Evolutionary conservation across 2,888 invertebrate species (phyloP).

Genomic region (Arenicola marina): DNA sequence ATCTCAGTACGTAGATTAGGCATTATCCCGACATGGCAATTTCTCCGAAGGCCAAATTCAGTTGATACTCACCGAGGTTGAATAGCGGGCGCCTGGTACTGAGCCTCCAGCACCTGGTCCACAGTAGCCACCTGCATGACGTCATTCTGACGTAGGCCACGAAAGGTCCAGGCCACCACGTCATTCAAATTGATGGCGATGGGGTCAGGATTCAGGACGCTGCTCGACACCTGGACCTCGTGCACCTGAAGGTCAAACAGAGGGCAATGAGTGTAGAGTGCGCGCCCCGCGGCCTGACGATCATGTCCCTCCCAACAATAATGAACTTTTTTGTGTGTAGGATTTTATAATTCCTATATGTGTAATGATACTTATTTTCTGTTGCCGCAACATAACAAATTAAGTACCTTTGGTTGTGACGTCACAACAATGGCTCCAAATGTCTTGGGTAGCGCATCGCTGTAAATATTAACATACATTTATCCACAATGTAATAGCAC

Average conservation of each 20-base stretch:
- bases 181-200: conserved; percentile 52
- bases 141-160: conserved; percentile 44
- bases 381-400: too few relatives aligned
- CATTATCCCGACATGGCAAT: background rate
- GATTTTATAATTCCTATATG: too few relatives aligned
- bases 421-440: conserved; percentile 59
- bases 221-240: conserved; percentile 48
- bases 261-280: too few relatives aligned
- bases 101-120: conserved; percentile 42
- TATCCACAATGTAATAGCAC: too few relatives aligned
- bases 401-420: conserved; percentile 52
- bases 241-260: conserved; percentile 44
- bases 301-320: too few relatives aligned
- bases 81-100: conserved; percentile 36
- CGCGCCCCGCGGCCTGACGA: too few relatives aligned
- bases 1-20: too few relatives aligned
- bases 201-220: conserved; percentile 53
- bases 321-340: too few relatives aligned
- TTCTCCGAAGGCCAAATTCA: too few relatives aligned
- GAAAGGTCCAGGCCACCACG: conserved; percentile 59
- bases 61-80: too few relatives aligned
- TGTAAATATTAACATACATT: conserved; percentile 12
- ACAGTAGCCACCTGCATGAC: conserved; percentile 43
- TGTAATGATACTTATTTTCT: too few relatives aligned
- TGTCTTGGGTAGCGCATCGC: conserved; percentile 32